Evolutionary conservation across 1,140 invertebrate genomes (phyloP).

Genomic region (Zaprionus ghesquierei): DNA sequence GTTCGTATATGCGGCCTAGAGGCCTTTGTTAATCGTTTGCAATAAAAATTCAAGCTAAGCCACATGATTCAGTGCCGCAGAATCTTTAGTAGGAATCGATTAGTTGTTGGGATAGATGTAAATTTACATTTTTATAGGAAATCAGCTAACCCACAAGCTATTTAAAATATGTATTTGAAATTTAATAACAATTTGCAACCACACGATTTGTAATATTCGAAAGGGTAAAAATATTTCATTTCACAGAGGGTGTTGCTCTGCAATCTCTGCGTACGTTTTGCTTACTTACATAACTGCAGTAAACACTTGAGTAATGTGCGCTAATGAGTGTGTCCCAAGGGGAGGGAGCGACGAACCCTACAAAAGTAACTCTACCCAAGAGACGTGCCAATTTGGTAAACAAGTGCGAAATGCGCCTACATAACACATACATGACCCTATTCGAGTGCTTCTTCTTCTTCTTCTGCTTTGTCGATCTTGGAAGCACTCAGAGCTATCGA

Average conservation of each 20-base stretch:
- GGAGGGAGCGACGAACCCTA: background rate
- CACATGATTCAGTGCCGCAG: background rate
- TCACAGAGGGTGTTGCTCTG: background rate
- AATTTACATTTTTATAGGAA: too few relatives aligned
- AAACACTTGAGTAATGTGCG: slow-evolving; percentile 43
- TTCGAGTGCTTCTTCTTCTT: background rate
- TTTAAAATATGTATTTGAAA: too few relatives aligned
- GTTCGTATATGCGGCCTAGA: background rate
- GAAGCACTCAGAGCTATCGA: slow-evolving; percentile 27
- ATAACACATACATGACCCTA: background rate
- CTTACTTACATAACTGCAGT: slow-evolving; percentile 43
- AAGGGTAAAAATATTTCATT: background rate
- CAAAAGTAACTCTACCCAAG: background rate
- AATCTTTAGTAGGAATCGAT: background rate
- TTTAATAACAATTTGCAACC: too few relatives aligned
- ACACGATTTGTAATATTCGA: background rate
- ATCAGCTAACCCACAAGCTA: too few relatives aligned
- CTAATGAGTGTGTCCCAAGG: slow-evolving; percentile 40
- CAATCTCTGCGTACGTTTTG: slow-evolving; percentile 5
- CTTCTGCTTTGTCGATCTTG: background rate
- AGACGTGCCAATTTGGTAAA: slow-evolving; percentile 22
- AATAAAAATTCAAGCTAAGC: background rate
- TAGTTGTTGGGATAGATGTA: background rate
- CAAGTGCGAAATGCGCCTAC: slow-evolving; percentile 9
- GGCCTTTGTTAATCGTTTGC: background rate